Base-by-base conservation (phyloP, 2,888 invertebrate species). In the Papilio protenor region DNA sequence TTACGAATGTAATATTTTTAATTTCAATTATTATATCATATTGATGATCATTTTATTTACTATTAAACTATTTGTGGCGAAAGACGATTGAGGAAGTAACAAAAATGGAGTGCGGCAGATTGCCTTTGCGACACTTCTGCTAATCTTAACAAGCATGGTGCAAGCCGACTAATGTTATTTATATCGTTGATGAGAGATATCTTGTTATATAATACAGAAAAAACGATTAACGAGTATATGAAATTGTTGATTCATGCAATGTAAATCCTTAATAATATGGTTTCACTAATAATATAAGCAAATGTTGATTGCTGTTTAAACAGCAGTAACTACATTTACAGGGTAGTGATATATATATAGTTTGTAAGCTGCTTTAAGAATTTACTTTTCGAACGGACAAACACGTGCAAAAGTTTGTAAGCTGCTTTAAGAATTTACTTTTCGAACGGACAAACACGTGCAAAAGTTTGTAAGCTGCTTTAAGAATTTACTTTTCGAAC, bases 111-210 rank as follows among this genome's bases (percentile, higher is more conserved):
- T 64, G 52, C 71, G 52, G 52, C 49, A 75, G 74, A 77, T 77
- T 77, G 74, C 75, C 27, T 77, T 75, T 78, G 73, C 77, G 71
- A 71, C 77, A 78, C 71, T 75, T 72, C 16, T 69, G 69, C 59
- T 45, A 12, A 40, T 71, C 52, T 52, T 75, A 75, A 78, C 45
- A 71, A 45, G 61, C 23, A 75, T 78, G 75, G 49, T 71, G 77
- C 70, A 78, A 77, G 77, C 59, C 57, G 70, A 47, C 16, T 52
- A 40, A 27, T 70, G 57, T 49, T 57, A 77, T 49, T 73, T 57
- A 59, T 74, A 59, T 49, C 70, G 11, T 2, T 23, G 47, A 69
- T 55, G 69, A 70, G 27, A 21, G 14, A 21, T 27, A 14, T 27
- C 55, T 8, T 12, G 55, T 72, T 73, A 73, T 74, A 74, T 74